Evolutionary conservation across 2,888 invertebrate genomes (phyloP), one percentile per base, ranked within the genome.

Genomic region (Copidosoma aretas): DNA sequence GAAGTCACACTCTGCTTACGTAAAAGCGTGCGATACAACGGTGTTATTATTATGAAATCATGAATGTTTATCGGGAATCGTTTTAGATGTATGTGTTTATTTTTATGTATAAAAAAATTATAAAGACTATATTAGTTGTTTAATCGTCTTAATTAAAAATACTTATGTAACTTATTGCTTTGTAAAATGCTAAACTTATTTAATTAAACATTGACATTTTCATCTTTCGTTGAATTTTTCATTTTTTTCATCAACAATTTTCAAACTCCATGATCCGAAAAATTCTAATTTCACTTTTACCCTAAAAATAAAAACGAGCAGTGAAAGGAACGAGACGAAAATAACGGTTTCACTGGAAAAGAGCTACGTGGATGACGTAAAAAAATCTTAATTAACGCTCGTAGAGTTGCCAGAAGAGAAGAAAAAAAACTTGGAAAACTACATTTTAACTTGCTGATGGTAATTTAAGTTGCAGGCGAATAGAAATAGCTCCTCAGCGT

Each of bases 181-280:
- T 84, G 83, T 84, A 84, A 80, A 84, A 82, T 83, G 83, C 83
- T 82, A 77, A 82, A 80, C 78, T 81, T 83, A 83, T 83, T 83
- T 82, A 83, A 83, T 82, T 82, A 82, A 75, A 77, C 70, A 32
- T 32, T 74, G 71, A 65, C 64, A 71, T 69, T 71, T 67, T 71
- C 71, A 71, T 71, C 71, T 71, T 67, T 71, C 67, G 63, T 66
- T 70, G 59, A 63, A 66, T 63, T 60, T 53, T 39, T 66, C 59
- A 15, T 53, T 58, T 51, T n/a, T 63, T 39, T 52, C 53, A 52
- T 32, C 12, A 19, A 49, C 10, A 57, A 52, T 12, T n/a, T 12
- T 52, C 46, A 56, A 15, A n/a, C n/a, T 21, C 39, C 32, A 32
- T 3, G 8, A 32, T 21, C 56, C 54, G 41, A n/a, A 8, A 5